Evolutionary conservation across 2,113 vertebrate species (phyloP).

Genomic region (Rhodinocichla rosea): DNA sequence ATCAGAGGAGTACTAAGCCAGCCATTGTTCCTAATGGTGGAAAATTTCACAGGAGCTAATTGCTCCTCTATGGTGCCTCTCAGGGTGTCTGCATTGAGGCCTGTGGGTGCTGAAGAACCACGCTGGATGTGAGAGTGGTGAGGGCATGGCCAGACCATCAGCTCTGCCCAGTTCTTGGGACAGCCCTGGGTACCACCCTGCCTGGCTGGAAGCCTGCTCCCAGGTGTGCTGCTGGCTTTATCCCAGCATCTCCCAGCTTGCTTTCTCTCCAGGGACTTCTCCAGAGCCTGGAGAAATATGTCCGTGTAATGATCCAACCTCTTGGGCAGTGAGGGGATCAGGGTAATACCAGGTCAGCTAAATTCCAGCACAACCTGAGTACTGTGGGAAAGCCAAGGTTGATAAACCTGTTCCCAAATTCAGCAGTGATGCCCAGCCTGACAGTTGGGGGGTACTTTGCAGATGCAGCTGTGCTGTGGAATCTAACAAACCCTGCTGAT

Average conservation of each 20-base stretch:
- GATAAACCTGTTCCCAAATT: neutral
- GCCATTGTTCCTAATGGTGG: constrained; percentile 16
- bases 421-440: neutral
- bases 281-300: neutral
- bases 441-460: neutral
- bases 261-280: neutral
- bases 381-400: neutral
- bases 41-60: constrained; percentile 29
- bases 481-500: neutral
- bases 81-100: neutral
- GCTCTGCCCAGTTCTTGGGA: neutral
- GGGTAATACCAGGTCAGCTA: neutral
- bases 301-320: neutral
- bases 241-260: neutral
- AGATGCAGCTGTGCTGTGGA: neutral
- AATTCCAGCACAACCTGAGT: neutral
- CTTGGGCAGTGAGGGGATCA: neutral
- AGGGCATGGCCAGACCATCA: neutral
- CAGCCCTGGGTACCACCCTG: neutral
- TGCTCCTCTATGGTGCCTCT: neutral
- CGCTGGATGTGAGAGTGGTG: neutral
- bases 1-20: neutral
- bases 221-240: neutral
- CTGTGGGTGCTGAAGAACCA: neutral
- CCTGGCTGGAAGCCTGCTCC: neutral